Base-by-base conservation (phyloP, 2,888 invertebrate genomes). In the Ypsolopha sequella region DNA sequence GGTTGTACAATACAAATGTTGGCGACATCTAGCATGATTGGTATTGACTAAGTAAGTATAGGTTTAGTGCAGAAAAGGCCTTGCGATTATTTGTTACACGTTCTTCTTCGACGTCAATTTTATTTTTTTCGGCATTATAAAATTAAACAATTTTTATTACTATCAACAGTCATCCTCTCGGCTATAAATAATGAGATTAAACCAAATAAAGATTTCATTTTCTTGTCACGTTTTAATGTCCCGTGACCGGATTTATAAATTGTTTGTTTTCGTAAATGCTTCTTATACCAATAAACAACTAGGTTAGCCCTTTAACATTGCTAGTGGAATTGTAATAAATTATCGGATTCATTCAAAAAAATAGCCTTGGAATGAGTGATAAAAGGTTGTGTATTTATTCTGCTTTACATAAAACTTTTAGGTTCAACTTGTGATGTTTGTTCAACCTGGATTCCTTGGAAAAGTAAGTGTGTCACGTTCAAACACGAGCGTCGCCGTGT, bases 231-330 rank as follows among this genome's bases (percentile, higher is more conserved):
- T 43, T 48, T 58, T 57, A 63, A 67, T 65, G 59, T 60, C 58
- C 64, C 63, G 62, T 69, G 68, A 70, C 70, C 63, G 68, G 73
- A 73, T 71, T 51, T 38, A 45, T 51, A 51, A 51, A 51, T 45
- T 51, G 53, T 53, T 64, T 62, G 68, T 76, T 76, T 75, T 71
- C 69, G 71, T 71, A 74, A 73, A 71, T 70, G 72, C 63, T 64
- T 66, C 64, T 63, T 62, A 60, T 24, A 33, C 33, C 33, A 44
- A 50, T 50, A 50, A 72, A 75, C 65, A 73, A 70, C 59, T 73
- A 68, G 73, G 69, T 73, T 70, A 70, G 62, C 65, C 70, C 64
- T 62, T 39, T 35, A 66, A 68, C 34, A 60, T 48, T 46, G 14
- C 46, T 50, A 53, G 48, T 36, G 44, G 55, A 52, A 53, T 50